Base-by-base conservation (phyloP, 2,888 invertebrate genomes). In the Mallateleia sp. region DNA sequence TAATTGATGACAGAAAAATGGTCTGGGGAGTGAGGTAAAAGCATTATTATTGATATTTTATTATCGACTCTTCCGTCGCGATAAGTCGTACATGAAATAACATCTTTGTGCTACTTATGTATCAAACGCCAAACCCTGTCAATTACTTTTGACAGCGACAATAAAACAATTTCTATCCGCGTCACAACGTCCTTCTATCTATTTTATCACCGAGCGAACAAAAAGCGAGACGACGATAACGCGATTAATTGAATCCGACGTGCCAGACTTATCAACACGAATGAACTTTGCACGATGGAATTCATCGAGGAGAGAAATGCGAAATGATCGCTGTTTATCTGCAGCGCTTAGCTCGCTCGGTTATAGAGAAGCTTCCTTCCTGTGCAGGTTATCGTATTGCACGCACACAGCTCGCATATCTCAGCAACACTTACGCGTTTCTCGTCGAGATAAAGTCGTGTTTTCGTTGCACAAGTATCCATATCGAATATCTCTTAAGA, bases 321-420 rank as follows among this genome's bases (percentile, higher is more conserved):
- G 52, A 83, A 84, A 80, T 77, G 83, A 87, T 87, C 58, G 83
- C 25, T 71, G 87, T 87, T 87, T 83, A 87, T 87, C 79, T 64
- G 64, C 72, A 52, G n/a, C 79, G 78, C 81, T 62, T 60, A 72
- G 64, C 78, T 82, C 64, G 82, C 71, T 50, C 24, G 92, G 90
- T 89, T 91, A 91, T 90, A 91, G 88, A 81, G 88, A 89, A 85
- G 89, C 89, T 92, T 91, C 91, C 90, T 91, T 90, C 92, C 91
- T 90, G 91, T 87, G 85, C 88, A 87, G 88, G 87, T 87, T 83
- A 83, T 83, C 87, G 56, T 56, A 77, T 84, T 84, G 83, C 80
- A 74, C 83, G 80, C 75, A 79, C 56, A 69, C 67, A 52, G 62
- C 66, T 20, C 28, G 77, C 66, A 34, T 81, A 81, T 78, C 78